Evolutionary conservation across 1,140 invertebrate genomes (phyloP).

Genomic region (Patella vulgata): DNA sequence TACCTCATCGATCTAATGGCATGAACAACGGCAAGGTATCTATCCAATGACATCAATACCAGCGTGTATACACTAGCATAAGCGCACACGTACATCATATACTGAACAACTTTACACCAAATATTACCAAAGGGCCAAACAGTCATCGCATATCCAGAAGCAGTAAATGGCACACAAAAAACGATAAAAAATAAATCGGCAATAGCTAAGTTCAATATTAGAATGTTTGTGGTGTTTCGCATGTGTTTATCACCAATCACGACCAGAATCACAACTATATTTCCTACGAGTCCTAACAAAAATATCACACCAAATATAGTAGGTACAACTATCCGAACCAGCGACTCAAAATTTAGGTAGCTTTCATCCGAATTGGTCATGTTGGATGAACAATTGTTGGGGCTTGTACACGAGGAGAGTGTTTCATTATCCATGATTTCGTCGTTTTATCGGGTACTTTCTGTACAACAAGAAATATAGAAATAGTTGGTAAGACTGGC

Average conservation of each 20-base stretch:
- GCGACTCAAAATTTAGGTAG: slow-evolving; percentile 32
- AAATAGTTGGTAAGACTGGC: too few species aligned
- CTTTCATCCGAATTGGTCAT: too few species aligned
- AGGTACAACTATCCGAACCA: slow-evolving; percentile 72
- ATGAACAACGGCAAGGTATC: slow-evolving; percentile 94
- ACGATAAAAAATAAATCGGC: slow-evolving; percentile 94
- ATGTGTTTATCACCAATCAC: slow-evolving; percentile 89
- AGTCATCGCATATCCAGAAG: slow-evolving; percentile 63
- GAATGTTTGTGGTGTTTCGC: slow-evolving; percentile 91
- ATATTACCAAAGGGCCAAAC: slow-evolving; percentile 89
- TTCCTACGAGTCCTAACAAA: slow-evolving; percentile 87
- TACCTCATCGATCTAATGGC: slow-evolving; percentile 88
- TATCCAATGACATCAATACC: slow-evolving; percentile 93
- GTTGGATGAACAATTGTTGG: too few species aligned
- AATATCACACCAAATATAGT: slow-evolving; percentile 89
- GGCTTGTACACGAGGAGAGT: too few species aligned
- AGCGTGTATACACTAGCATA: slow-evolving; percentile 94
- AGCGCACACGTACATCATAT: slow-evolving; percentile 79
- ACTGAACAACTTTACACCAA: slow-evolving; percentile 91
- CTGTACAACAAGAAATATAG: too few species aligned
- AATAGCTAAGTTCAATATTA: slow-evolving; percentile 85
- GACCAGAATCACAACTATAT: slow-evolving; percentile 84
- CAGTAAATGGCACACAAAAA: slow-evolving; percentile 86
- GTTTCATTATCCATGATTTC: too few species aligned
- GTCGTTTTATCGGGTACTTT: too few species aligned